Evolutionary conservation across 1,140 invertebrate species (phyloP).

Genomic region (Lutraria rhynchaena): DNA sequence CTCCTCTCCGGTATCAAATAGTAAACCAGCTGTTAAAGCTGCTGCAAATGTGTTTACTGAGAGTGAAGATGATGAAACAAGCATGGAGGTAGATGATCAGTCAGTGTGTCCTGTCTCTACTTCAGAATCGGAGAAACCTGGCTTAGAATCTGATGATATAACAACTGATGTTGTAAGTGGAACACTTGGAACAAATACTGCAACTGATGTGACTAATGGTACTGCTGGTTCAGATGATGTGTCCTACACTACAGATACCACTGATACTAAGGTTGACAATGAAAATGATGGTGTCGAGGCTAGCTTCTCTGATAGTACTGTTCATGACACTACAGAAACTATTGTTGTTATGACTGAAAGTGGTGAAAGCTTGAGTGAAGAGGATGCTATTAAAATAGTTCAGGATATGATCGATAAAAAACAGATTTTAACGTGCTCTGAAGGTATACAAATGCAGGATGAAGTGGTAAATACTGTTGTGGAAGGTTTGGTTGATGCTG

Average conservation of each 20-base stretch:
- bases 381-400: constrained; percentile 70
- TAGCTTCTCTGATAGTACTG: not conserved
- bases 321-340: constrained; percentile 59
- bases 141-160: not conserved
- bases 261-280: not conserved
- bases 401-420: constrained; percentile 58
- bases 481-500: too few species aligned
- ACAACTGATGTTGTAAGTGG: not conserved
- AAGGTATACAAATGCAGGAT: not conserved
- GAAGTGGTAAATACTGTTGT: not conserved
- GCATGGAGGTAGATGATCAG: not conserved
- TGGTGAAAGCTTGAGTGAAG: constrained; percentile 68
- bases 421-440: not conserved
- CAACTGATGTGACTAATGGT: not conserved
- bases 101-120: not conserved
- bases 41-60: not conserved
- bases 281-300: not conserved
- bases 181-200: constrained; percentile 15
- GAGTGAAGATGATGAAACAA: constrained; percentile 8
- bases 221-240: constrained; percentile 33
- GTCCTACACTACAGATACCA: not conserved
- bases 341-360: constrained; percentile 71
- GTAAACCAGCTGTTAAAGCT: not conserved
- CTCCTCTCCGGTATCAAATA: constrained; percentile 32
- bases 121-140: not conserved